Evolutionary conservation across 2,113 vertebrate genomes (phyloP).

Genomic region (Nanorana parkeri): DNA sequence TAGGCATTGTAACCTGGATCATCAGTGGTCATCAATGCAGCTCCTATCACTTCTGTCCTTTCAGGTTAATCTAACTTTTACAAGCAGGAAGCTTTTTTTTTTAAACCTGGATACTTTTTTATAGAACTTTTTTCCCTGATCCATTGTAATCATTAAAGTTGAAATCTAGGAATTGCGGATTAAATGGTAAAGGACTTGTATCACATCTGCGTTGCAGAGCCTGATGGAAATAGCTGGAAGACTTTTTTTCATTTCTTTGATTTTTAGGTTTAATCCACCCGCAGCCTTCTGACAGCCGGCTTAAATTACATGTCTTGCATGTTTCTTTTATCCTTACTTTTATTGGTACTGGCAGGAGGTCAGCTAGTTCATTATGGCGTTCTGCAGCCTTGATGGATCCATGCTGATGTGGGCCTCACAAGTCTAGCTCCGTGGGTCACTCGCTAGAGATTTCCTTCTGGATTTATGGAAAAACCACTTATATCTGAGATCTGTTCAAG

Average conservation of each 20-base stretch:
- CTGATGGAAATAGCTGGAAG: slow-evolving; percentile 8
- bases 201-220: slow-evolving; percentile 37
- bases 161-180: not conserved
- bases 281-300: slow-evolving; percentile 20
- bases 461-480: slow-evolving; percentile 8
- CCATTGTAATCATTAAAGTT: not conserved
- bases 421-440: not conserved
- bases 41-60: too few species aligned
- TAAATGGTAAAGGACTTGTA: slow-evolving; percentile 9
- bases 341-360: slow-evolving; percentile 41
- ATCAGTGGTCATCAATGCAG: too few species aligned
- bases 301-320: slow-evolving; percentile 28
- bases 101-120: too few species aligned
- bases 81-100: too few species aligned
- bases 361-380: slow-evolving; percentile 2
- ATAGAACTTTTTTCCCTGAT: not conserved
- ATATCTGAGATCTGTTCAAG: not conserved
- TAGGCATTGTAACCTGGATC: too few species aligned
- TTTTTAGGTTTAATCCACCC: slow-evolving; percentile 25
- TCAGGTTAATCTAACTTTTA: too few species aligned
- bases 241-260: slow-evolving; percentile 7
- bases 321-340: slow-evolving; percentile 7
- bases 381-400: slow-evolving; percentile 5
- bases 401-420: not conserved
- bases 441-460: slow-evolving; percentile 1